Base-by-base conservation (phyloP, 2,113 vertebrate genomes). In the Collichthys lucidus region DNA sequence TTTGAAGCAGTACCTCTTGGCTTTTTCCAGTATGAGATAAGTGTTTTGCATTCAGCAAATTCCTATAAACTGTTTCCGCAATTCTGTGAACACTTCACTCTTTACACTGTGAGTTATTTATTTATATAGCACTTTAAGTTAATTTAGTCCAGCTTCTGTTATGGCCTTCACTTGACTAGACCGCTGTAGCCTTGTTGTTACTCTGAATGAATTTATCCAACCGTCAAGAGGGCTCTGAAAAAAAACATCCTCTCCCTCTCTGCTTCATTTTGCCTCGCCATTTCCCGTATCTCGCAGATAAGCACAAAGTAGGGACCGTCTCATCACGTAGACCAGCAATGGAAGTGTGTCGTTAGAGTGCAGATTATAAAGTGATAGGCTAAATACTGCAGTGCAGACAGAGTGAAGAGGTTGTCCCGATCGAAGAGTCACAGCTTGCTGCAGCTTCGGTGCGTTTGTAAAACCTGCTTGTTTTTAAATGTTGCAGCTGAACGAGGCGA, bases 351-450 rank as follows among this genome's bases (percentile, higher is more conserved):
- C 63, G 29, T 5, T 26, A 74, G 60, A 82, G 69, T 19, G 64
- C 57, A 82, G 83, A 80, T 84, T 50, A 71, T 78, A 61, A 80
- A 86, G 75, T 68, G 75, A 83, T 84, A 60, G 71, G 52, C 79
- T 69, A 74, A 87, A 84, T 79, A 82, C 89, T 89, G 90, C 92
- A 93, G 84, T 93, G 91, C 92, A 92, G 86, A 84, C 73, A 29
- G 61, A 63, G 80, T 73, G 66, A 63, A 65, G 74, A 68, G 74
- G 49, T 71, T 86, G 68, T 86, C 76, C 71, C 59, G 68, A 87
- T 78, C 59, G 46, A 76, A 81, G 83, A 80, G 80, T 79, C 79
- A 35, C 73, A 70, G 69, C 73, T 61, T 24, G 15, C 86, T 91
- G 88, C 89, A 88, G 87, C 76, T 88, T 74, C 57, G 31, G 14